Evolutionary conservation across 2,113 vertebrate species (phyloP).

Genomic region (Accipiter cooperii): DNA sequence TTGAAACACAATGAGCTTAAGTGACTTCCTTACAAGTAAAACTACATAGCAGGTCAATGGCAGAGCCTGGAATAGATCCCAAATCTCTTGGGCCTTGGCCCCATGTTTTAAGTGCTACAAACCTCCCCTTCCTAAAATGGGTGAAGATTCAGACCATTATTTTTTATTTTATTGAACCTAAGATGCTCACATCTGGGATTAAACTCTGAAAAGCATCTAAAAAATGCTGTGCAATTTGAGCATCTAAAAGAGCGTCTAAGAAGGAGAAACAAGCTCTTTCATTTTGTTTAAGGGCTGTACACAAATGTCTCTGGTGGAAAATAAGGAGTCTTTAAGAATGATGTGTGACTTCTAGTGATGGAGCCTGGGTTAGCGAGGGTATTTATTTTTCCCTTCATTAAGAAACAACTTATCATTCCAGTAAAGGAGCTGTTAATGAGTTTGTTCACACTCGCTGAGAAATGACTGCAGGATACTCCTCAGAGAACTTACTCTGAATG

Average conservation of each 20-base stretch:
- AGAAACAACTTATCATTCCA: slow-evolving; percentile 70
- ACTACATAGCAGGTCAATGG: slow-evolving; percentile 42
- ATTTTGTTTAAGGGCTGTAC: slow-evolving; percentile 55
- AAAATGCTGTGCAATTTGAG: not conserved
- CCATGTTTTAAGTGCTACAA: not conserved
- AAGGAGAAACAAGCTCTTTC: slow-evolving; percentile 45
- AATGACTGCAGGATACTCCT: slow-evolving; percentile 70
- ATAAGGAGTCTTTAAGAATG: slow-evolving; percentile 69
- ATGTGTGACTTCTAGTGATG: slow-evolving; percentile 64
- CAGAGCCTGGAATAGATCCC: slow-evolving; percentile 40
- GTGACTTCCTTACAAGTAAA: slow-evolving; percentile 43
- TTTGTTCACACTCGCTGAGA: slow-evolving; percentile 71
- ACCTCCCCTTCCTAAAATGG: not conserved
- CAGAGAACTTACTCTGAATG: slow-evolving; percentile 61
- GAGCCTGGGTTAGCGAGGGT: slow-evolving; percentile 60
- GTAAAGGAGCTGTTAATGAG: slow-evolving; percentile 71
- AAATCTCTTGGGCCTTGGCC: not conserved
- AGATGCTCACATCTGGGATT: not conserved
- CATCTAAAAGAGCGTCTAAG: slow-evolving; percentile 27
- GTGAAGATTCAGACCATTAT: not conserved
- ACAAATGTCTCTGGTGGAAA: slow-evolving; percentile 65
- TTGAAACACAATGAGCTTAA: slow-evolving; percentile 43
- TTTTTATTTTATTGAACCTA: not conserved
- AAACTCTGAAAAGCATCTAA: not conserved
- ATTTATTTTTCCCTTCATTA: slow-evolving; percentile 73